Base-by-base conservation (phyloP, 2,797 vertebrate genomes). In the Halcyon leucocephala region DNA sequence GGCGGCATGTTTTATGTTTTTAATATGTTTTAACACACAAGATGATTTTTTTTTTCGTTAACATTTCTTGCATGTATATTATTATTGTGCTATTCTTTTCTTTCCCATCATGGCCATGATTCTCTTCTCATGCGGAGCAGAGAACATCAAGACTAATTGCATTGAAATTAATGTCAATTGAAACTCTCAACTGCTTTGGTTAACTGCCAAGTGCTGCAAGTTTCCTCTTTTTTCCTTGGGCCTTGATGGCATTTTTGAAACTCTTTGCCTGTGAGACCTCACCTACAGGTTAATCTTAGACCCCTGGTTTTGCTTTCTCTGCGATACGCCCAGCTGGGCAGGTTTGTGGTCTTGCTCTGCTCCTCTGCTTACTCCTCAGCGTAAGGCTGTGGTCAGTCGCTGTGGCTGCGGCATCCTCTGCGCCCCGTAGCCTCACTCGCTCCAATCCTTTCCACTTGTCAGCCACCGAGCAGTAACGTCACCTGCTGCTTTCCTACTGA, bases 1-100 rank as follows among this genome's bases (percentile, higher is more conserved):
- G 82, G 52, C 83, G 48, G 60, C 21, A 33, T 96, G 90, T 73
- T 97, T 97, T 97, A 95, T 96, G 90, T 85, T 96, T 97, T 95
- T 95, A 97, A 95, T 95, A 96, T 94, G 76, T 93, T 90, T 86
- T 94, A 96, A 82, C 46, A 62, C 31, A 31, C 7, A 4, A 69
- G 62, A 7, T 20, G n/a, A 9, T 21, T 52, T 67, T 54, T 37
- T 8, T 10, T 86, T 66, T 91, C 61, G 82, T 93, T 65, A 55
- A 69, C 33, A 70, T 88, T 90, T 84, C 62, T 89, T 82, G 70
- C 57, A 64, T 90, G 73, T 80, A 9, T 90, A 77, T 92, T 89
- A 89, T 80, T 79, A 82, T 46, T 14, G 0, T 69, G 62, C 7
- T 82, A 46, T 60, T 93, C 87, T 85, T 86, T 88, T 78, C 76